Conservation (phyloP, 92 coral and sea anemone genomes). For the Metridium senile region DNA sequence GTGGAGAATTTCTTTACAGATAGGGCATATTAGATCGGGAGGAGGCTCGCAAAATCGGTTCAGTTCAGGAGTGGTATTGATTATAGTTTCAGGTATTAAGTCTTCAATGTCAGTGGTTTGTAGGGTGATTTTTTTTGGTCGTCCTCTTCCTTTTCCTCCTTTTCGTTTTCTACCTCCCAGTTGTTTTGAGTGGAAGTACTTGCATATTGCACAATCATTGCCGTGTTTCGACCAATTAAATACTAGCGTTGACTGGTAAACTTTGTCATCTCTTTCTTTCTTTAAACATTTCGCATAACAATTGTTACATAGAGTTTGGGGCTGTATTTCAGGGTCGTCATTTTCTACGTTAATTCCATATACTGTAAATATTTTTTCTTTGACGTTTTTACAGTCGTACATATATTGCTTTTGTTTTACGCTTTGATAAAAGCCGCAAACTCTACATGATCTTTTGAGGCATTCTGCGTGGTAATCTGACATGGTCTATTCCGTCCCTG, state of each 20-base stretch:
- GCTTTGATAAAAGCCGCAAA: neutral
- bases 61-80: neutral
- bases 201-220: neutral
- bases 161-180: constrained; percentile 20
- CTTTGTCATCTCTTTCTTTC: neutral
- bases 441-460: neutral
- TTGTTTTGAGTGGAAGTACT: neutral
- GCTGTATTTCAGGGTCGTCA: constrained; percentile 6
- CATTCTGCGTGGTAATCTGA: neutral
- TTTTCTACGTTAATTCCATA: neutral
- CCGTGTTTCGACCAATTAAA: neutral
- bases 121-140: neutral
- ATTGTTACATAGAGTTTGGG: constrained; percentile 5
- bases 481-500: neutral
- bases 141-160: constrained; percentile 3
- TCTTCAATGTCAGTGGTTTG: neutral
- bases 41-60: constrained; percentile 7
- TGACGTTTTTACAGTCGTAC: neutral
- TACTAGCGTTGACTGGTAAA: neutral
- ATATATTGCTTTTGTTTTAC: neutral
- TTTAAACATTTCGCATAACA: constrained; percentile 7
- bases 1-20: constrained; percentile 8
- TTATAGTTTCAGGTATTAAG: neutral
- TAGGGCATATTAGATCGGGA: constrained; percentile 1
- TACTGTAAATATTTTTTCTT: neutral